Conservation (phyloP, 2,888 invertebrate species). For the Lasioglossum vierecki region DNA sequence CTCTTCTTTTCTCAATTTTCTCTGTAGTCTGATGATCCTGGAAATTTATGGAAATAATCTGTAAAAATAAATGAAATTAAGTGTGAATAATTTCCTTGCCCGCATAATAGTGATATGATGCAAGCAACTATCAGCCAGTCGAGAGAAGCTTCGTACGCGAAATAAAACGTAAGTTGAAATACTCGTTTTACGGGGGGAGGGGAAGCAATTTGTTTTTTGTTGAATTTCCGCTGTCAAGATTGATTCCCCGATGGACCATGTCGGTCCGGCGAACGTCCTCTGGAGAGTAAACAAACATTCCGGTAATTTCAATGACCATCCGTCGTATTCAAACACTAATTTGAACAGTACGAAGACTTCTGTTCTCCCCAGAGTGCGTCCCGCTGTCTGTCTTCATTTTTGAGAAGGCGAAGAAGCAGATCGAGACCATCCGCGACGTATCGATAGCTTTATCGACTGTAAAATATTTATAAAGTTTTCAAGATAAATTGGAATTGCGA, state of each 20-base stretch:
- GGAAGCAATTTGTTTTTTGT: slow-evolving; percentile 76
- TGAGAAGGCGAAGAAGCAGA: not conserved
- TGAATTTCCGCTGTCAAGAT: slow-evolving; percentile 78
- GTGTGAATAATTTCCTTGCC: not conserved
- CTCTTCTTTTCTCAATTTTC: too few relatives aligned
- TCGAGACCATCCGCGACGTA: too few relatives aligned
- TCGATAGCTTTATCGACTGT: not conserved
- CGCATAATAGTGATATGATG: not conserved
- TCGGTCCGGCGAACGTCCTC: slow-evolving; percentile 51
- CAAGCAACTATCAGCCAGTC: not conserved
- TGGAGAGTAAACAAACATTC: slow-evolving; percentile 69
- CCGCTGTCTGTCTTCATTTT: slow-evolving; percentile 51
- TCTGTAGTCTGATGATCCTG: not conserved
- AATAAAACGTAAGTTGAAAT: slow-evolving; percentile 23
- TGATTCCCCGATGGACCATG: slow-evolving; percentile 78
- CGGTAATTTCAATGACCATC: slow-evolving; percentile 79
- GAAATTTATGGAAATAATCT: not conserved
- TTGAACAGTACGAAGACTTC: slow-evolving; percentile 58
- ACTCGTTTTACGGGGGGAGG: slow-evolving; percentile 14
- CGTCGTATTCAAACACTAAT: slow-evolving; percentile 75
- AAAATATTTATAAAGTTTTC: not conserved
- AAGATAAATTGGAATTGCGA: too few relatives aligned
- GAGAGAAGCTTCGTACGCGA: not conserved
- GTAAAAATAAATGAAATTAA: not conserved
- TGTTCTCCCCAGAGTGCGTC: slow-evolving; percentile 35